Conservation (phyloP, 1,140 invertebrate genomes). For the Diachasmimorpha longicaudata region DNA sequence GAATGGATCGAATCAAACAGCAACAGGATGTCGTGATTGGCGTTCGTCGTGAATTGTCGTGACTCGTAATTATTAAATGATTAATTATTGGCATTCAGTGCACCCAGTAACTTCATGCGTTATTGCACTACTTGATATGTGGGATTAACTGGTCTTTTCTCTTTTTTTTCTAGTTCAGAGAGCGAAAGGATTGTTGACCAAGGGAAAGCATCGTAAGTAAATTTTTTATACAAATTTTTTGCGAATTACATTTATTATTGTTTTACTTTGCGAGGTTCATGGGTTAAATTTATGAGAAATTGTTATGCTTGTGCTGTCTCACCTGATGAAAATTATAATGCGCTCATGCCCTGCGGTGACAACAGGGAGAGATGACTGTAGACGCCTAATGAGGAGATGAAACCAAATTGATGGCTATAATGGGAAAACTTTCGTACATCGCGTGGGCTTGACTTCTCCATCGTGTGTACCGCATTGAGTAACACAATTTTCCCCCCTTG, state of each 20-base stretch:
- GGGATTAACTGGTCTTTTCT: conserved; percentile 21
- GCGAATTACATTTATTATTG: neutral
- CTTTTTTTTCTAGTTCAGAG: conserved; percentile 71
- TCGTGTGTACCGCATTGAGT: neutral
- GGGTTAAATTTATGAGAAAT: too few species aligned
- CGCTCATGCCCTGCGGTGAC: neutral
- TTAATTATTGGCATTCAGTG: neutral
- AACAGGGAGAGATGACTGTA: neutral
- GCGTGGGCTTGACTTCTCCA: neutral
- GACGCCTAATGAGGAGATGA: neutral
- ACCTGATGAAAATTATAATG: neutral
- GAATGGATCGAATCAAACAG: neutral
- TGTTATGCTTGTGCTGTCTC: too few species aligned
- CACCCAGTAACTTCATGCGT: neutral
- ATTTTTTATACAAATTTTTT: neutral
- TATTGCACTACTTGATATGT: neutral
- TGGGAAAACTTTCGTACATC: neutral
- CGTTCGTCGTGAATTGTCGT: neutral
- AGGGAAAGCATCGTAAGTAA: conserved; percentile 82
- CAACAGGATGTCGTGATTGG: neutral
- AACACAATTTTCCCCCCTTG: neutral
- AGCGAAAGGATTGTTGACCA: conserved; percentile 75
- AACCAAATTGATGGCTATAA: neutral
- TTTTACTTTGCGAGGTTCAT: neutral
- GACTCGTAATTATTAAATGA: conserved; percentile 1